Conservation (phyloP, 35 echinoderm and acorn worm species). For the Amphiura filiformis region DNA sequence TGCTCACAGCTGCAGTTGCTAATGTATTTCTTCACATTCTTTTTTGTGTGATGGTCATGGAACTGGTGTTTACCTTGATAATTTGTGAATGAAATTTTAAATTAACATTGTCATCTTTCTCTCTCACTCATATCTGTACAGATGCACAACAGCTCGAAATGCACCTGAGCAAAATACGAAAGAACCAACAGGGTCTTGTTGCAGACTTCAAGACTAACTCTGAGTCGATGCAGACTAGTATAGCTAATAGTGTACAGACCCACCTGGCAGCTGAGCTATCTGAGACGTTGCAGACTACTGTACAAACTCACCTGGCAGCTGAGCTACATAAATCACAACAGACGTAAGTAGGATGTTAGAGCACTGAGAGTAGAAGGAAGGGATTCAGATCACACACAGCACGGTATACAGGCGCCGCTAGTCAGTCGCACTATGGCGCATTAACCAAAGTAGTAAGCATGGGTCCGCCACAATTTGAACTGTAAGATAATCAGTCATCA, state of each 20-base stretch:
- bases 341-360: conserved; percentile 18
- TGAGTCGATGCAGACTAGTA: conserved; percentile 16
- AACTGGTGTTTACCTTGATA: no score
- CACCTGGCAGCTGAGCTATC: conserved; percentile 37
- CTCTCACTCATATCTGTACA: no score
- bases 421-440: no score
- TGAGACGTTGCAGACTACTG: conserved; percentile 14
- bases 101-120: no score
- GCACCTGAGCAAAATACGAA: conserved; percentile 25
- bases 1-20: no score
- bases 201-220: conserved; percentile 34
- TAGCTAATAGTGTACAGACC: conserved; percentile 36
- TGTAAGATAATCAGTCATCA: no score
- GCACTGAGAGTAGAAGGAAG: background rate
- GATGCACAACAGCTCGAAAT: conserved; percentile 53
- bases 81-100: no score
- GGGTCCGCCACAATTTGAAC: no score
- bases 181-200: conserved; percentile 30
- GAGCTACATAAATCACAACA: conserved; percentile 57
- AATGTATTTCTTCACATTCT: no score
- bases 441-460: no score
- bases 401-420: no score
- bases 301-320: conserved; percentile 31
- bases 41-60: no score
- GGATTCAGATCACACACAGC: background rate